Evolutionary conservation across 2,113 vertebrate species (phyloP).

Genomic region (Brachypteracias leptosomus): DNA sequence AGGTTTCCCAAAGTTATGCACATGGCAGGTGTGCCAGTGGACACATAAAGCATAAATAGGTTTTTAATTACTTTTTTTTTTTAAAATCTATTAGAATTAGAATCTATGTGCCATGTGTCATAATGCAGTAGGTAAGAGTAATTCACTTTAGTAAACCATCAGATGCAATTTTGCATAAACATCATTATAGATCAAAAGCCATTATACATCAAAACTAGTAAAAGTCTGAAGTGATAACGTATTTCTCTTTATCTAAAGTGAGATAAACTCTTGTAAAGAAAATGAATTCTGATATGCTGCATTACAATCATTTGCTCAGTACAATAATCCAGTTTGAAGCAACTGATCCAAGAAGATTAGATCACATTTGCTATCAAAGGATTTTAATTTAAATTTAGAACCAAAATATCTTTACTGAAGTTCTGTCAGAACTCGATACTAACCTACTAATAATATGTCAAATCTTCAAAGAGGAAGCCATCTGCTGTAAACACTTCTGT

Average conservation of each 20-base stretch:
- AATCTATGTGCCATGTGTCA: neutral
- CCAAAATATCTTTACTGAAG: conserved; percentile 13
- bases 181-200: neutral
- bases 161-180: conserved; percentile 28
- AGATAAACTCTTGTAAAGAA: neutral
- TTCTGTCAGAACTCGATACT: conserved; percentile 12
- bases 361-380: conserved; percentile 21
- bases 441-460: conserved; percentile 13
- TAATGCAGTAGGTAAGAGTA: neutral
- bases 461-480: conserved; percentile 4
- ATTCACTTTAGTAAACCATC: conserved; percentile 1
- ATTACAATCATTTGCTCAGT: neutral
- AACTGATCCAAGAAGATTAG: conserved; percentile 15
- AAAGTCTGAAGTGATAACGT: neutral
- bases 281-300: conserved; percentile 8
- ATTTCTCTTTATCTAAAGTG: neutral
- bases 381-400: conserved; percentile 28
- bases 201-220: conserved; percentile 5
- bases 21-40: neutral
- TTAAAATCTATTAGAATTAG: neutral
- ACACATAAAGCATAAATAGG: conserved; percentile 9
- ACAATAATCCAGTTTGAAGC: neutral
- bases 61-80: conserved; percentile 15
- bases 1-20: neutral
- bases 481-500: conserved; percentile 5